phyloP scores from a whole-genome alignment of 1,140 invertebrate genomes.

The Drosophila albomicans region DNA sequence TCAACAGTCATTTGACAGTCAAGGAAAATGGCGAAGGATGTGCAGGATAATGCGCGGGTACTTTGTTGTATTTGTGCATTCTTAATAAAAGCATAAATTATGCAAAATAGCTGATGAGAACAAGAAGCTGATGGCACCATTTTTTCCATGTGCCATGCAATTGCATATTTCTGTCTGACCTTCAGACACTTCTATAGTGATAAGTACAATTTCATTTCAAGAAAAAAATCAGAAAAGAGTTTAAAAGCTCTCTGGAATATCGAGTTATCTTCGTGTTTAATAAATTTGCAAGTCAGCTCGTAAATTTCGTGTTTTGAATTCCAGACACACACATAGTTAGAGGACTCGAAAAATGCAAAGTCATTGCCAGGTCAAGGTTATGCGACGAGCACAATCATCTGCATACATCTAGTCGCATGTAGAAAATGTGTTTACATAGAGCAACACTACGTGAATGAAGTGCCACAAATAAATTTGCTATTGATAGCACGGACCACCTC shows the following conservation, averaged over 20 bases:
- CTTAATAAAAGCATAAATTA: slow-evolving; percentile 74
- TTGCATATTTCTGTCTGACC: background rate
- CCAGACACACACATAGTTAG: slow-evolving; percentile 14
- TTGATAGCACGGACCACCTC: slow-evolving; percentile 55
- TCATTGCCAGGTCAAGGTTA: slow-evolving; percentile 68
- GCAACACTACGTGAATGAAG: slow-evolving; percentile 9
- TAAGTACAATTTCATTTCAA: background rate
- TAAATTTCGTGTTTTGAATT: slow-evolving; percentile 61
- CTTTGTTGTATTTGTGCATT: slow-evolving; percentile 46
- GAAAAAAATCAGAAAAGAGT: background rate
- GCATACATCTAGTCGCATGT: background rate
- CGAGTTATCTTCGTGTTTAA: slow-evolving; percentile 15
- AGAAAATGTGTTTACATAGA: background rate
- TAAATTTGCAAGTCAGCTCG: slow-evolving; percentile 69
- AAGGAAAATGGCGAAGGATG: slow-evolving; percentile 27
- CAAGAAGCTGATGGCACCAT: slow-evolving; percentile 11
- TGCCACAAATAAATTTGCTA: slow-evolving; percentile 64
- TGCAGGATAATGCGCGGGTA: slow-evolving; percentile 28
- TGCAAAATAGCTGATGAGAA: slow-evolving; percentile 54
- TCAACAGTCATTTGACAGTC: slow-evolving; percentile 71
- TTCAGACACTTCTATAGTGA: slow-evolving; percentile 3
- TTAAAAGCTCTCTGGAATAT: slow-evolving; percentile 18
- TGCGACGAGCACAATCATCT: slow-evolving; percentile 7
- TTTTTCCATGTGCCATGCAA: slow-evolving; percentile 10
- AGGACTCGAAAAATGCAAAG: slow-evolving; percentile 55